A percentile compares a stretch with the other conserved stretches of the same genome.
These are phyloP conservation scores for Carassius auratus DNA, from an alignment of 2,113 vertebrate genomes.

Conservation along the genomic window DNA sequence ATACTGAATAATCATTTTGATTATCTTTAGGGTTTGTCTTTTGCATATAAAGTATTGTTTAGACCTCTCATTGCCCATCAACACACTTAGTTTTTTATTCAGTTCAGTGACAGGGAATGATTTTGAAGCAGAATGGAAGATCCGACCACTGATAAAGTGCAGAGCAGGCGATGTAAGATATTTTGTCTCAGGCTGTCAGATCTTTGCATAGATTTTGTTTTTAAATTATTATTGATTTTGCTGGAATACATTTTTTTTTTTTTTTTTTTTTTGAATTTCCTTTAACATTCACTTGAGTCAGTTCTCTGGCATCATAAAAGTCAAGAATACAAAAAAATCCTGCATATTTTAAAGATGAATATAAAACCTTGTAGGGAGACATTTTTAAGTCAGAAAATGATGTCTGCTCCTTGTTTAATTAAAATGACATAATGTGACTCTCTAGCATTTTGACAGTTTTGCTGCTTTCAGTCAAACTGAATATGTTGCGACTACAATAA, in stretches of 20 bases:
- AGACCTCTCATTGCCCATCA: background rate
- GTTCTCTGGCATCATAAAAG: background rate
- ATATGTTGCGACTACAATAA: background rate
- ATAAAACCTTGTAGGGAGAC: background rate
- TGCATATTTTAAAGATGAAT: background rate
- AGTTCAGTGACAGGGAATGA: background rate
- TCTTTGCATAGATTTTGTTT: background rate
- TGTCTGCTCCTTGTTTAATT: background rate
- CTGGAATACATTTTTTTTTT: too few relatives aligned
- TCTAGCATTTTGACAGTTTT: background rate
- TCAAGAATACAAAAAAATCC: background rate
- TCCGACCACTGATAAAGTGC: conserved; percentile 3
- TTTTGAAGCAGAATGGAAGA: background rate
- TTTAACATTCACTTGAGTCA: conserved; percentile 27
- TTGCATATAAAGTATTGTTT: background rate
- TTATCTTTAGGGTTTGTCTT: too few relatives aligned
- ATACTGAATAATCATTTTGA: too few relatives aligned
- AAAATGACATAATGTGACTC: background rate
- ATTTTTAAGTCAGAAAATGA: background rate
- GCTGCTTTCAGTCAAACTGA: background rate
- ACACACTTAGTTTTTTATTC: background rate
- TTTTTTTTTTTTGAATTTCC: background rate
- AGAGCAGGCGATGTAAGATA: background rate
- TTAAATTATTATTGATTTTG: too few relatives aligned
- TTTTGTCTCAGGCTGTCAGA: background rate